phyloP scores from a whole-genome alignment of 2,797 vertebrate genomes.

The Pogoniulus pusillus region DNA sequence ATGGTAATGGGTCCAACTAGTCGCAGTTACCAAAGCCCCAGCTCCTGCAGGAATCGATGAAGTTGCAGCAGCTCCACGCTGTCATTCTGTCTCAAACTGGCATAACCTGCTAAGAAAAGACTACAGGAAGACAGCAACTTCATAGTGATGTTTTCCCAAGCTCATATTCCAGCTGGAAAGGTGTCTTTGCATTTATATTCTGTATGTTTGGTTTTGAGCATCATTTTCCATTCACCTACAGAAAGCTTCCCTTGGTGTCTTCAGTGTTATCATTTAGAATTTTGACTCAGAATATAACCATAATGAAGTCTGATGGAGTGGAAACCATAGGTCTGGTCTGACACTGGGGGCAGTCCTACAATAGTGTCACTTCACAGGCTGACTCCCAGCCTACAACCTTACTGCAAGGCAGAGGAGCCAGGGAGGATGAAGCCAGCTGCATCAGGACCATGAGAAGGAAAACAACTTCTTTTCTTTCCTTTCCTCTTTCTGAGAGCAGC shows the following conservation, averaged over 20 bases:
- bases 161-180: background rate
- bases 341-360: accelerated
- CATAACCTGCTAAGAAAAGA: background rate
- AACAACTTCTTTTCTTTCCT: background rate
- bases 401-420: background rate
- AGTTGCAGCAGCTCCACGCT: background rate
- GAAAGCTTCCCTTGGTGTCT: background rate
- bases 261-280: background rate
- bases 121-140: background rate
- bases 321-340: accelerated
- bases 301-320: background rate
- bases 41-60: background rate
- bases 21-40: background rate
- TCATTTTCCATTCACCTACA: background rate
- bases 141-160: background rate
- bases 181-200: background rate
- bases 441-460: background rate
- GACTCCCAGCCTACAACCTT: background rate
- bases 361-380: accelerated
- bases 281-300: background rate
- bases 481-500: background rate
- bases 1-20: background rate
- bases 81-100: background rate
- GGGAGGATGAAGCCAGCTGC: background rate
- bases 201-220: background rate